Percentiles rank a stretch among this genome's conserved stretches.
These are phyloP conservation scores for Alfaro cultratus DNA, from an alignment of 2,797 vertebrate species.

Conservation along the genomic window DNA sequence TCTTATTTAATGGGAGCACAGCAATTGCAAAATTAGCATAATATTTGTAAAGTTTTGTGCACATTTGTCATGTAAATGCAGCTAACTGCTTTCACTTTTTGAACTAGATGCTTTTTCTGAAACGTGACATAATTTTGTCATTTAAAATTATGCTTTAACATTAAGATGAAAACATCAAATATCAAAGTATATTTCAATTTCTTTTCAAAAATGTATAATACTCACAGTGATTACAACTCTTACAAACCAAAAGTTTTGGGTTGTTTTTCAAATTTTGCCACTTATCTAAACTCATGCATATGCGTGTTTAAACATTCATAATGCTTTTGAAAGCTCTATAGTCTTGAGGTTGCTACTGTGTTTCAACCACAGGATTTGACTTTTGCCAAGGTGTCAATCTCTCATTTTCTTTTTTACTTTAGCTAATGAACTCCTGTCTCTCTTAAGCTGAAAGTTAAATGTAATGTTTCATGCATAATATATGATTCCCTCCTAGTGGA, in stretches of 20 bases:
- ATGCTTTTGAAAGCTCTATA: not conserved
- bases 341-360: not conserved
- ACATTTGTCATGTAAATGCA: no score
- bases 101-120: not conserved
- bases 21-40: no score
- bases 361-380: not conserved
- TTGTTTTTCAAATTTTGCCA: not conserved
- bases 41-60: no score
- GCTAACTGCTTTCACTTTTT: not conserved
- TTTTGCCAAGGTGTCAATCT: not conserved
- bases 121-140: not conserved
- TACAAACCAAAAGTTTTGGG: not conserved
- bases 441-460: not conserved
- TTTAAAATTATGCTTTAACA: not conserved
- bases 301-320: not conserved
- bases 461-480: not conserved
- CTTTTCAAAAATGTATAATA: not conserved
- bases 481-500: not conserved
- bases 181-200: not conserved
- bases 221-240: not conserved
- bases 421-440: not conserved
- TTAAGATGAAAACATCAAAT: not conserved
- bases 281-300: not conserved
- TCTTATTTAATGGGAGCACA: no score
- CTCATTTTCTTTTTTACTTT: not conserved